Evolutionary conservation across 2,113 vertebrate species (phyloP).

Genomic region (Rhinopomastus cyanomelas): DNA sequence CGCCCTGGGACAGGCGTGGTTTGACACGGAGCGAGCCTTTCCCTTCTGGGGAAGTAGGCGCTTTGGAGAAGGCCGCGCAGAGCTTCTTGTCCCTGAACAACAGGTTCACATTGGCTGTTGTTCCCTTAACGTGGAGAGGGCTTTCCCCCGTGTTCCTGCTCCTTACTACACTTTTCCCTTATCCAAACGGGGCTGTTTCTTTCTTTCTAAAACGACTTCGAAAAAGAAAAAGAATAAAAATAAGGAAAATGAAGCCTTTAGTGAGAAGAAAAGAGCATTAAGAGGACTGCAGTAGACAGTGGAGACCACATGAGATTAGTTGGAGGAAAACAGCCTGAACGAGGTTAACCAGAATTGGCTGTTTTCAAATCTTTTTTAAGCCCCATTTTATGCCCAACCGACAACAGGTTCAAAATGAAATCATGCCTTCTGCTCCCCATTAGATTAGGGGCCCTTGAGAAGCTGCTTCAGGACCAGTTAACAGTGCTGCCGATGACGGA

Average conservation of each 20-base stretch:
- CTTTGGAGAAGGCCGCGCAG: neutral
- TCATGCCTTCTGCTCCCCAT: neutral
- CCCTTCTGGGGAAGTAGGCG: neutral
- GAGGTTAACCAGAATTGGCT: neutral
- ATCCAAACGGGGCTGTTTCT: neutral
- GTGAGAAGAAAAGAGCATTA: neutral
- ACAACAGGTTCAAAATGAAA: neutral
- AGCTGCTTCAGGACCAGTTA: neutral
- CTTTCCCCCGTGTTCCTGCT: accelerated
- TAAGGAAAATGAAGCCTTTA: neutral
- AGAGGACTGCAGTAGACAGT: neutral
- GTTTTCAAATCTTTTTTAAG: neutral
- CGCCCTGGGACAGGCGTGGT: too few relatives aligned
- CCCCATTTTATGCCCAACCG: neutral
- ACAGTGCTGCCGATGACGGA: neutral
- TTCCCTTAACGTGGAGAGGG: accelerated
- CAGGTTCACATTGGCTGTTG: neutral
- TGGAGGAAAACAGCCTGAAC: neutral
- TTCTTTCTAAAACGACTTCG: neutral
- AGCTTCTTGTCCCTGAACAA: neutral
- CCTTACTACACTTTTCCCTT: neutral
- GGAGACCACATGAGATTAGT: neutral
- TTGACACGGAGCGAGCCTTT: too few relatives aligned
- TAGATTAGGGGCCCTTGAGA: neutral
- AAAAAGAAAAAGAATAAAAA: neutral